Evolutionary conservation across 2,888 invertebrate species (phyloP).

Genomic region (Hyposoter dolosus): DNA sequence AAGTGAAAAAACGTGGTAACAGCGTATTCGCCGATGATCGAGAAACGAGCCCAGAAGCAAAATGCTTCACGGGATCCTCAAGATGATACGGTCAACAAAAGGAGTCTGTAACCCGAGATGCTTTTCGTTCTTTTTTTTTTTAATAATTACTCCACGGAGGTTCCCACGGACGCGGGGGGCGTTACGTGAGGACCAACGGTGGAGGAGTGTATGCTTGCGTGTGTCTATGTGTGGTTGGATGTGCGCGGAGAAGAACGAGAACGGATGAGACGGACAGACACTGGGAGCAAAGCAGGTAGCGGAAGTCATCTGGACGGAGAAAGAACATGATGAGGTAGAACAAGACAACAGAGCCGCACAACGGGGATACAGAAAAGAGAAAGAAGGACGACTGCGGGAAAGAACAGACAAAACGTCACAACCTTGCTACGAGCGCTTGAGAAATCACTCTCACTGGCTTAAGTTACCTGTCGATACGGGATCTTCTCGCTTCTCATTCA

Average conservation of each 20-base stretch:
- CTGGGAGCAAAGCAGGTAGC: constrained; percentile 81
- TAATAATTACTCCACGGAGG: constrained; percentile 83
- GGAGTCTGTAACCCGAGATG: constrained; percentile 81
- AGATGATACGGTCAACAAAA: constrained; percentile 84
- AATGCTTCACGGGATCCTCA: constrained; percentile 77
- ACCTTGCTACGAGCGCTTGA: constrained; percentile 76
- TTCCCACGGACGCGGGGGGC: constrained; percentile 85
- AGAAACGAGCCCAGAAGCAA: constrained; percentile 61
- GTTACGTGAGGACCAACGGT: constrained; percentile 79
- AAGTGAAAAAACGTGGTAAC: constrained; percentile 48
- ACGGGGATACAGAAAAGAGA: constrained; percentile 35
- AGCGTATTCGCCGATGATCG: constrained; percentile 63
- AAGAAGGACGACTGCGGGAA: constrained; percentile 61
- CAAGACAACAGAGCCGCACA: constrained; percentile 37
- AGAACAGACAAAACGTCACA: constrained; percentile 48
- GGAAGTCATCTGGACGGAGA: constrained; percentile 83
- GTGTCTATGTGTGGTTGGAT: constrained; percentile 25
- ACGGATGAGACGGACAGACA: constrained; percentile 75
- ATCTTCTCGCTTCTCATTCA: constrained; percentile 52
- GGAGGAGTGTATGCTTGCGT: constrained; percentile 49
- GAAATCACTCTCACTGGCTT: constrained; percentile 82
- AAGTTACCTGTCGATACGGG: constrained; percentile 75
- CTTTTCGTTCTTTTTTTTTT: constrained; percentile 75
- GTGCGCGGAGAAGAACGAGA: constrained; percentile 66
- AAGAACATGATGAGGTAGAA: constrained; percentile 50